These are phyloP conservation scores for Hypothenemus hampei DNA, from an alignment of 1,140 invertebrate species.

Conservation along the genomic window DNA sequence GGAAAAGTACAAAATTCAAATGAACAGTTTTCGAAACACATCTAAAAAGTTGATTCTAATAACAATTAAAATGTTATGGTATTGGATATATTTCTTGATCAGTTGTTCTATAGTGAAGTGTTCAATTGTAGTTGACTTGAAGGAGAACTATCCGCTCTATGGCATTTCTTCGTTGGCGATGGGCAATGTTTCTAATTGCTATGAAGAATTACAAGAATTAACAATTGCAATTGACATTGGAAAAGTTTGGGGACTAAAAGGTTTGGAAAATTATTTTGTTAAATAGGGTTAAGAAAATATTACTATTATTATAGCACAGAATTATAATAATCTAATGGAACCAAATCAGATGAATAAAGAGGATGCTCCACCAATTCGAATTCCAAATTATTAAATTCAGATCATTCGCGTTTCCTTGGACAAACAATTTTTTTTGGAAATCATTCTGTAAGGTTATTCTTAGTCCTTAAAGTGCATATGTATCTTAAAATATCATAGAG, in stretches of 20 bases:
- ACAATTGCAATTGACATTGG: constrained; percentile 9
- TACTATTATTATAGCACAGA: neutral
- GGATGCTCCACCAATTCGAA: too few relatives aligned
- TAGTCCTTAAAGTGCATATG: neutral
- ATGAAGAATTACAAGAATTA: constrained; percentile 7
- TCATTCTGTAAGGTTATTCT: neutral
- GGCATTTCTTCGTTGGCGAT: too few relatives aligned
- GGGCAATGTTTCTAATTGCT: constrained; percentile 15
- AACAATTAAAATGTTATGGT: too few relatives aligned
- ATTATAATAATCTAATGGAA: neutral
- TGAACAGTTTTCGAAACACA: too few relatives aligned
- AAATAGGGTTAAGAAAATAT: neutral
- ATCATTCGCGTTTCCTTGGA: neutral
- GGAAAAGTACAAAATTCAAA: too few relatives aligned
- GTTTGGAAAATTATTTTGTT: constrained; percentile 12
- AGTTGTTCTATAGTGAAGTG: too few relatives aligned
- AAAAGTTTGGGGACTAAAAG: constrained; percentile 24
- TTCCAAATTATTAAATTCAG: neutral
- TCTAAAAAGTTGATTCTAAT: too few relatives aligned
- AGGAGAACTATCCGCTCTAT: too few relatives aligned
- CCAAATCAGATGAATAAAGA: too few relatives aligned
- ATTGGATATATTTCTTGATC: too few relatives aligned
- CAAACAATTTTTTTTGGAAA: neutral
- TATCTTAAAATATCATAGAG: neutral
- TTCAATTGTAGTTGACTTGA: too few relatives aligned